phyloP scores from a whole-genome alignment of 2,113 vertebrate genomes.

The Microtus montanus region DNA sequence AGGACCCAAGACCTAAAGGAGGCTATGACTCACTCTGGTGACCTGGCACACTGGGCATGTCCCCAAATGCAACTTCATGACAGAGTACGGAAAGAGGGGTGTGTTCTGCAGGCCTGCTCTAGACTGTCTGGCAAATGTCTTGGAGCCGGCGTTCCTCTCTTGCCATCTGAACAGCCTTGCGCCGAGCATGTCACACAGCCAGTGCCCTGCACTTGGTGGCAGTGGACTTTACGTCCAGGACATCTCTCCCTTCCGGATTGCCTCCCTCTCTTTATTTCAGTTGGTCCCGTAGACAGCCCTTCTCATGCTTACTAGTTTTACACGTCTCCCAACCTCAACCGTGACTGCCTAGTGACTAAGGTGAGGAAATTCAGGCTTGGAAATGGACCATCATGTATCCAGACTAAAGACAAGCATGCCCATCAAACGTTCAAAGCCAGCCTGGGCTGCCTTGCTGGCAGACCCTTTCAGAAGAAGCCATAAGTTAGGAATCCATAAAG shows the following conservation, averaged over 20 bases:
- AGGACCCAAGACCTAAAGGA: not conserved
- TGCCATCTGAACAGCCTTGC: not conserved
- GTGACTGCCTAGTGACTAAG: accelerated
- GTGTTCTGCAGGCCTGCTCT: too few species aligned
- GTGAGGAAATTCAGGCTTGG: not conserved
- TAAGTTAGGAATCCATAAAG: not conserved
- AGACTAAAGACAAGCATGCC: not conserved
- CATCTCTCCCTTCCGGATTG: too few species aligned
- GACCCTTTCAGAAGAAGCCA: not conserved
- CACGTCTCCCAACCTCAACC: not conserved
- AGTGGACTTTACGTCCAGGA: accelerated
- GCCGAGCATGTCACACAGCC: not conserved
- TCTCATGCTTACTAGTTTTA: not conserved
- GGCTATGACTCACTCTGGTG: not conserved
- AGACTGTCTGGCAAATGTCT: too few species aligned
- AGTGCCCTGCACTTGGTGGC: not conserved
- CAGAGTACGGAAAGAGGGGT: not conserved
- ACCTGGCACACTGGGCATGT: accelerated
- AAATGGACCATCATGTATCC: too few species aligned
- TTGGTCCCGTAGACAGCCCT: accelerated
- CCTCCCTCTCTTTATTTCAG: accelerated
- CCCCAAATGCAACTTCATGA: not conserved
- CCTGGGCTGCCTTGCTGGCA: not conserved
- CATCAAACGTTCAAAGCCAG: not conserved
- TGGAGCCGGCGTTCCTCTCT: not conserved